These are phyloP conservation scores for Chaetorhynchus papuensis DNA, from an alignment of 2,113 vertebrate species.

Conservation along the genomic window DNA sequence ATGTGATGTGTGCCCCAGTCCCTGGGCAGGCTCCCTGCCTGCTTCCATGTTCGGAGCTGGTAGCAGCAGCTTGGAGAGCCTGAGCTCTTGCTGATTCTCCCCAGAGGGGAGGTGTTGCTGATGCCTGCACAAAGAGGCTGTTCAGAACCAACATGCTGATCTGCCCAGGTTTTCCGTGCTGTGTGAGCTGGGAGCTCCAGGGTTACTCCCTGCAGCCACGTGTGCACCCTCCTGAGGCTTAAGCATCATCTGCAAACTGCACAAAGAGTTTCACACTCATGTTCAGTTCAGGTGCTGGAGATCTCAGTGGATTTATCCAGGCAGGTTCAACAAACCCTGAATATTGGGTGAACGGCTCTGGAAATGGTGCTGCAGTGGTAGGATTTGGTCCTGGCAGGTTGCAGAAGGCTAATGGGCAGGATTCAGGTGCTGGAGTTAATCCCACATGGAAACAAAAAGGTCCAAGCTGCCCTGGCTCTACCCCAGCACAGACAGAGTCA, in stretches of 20 bases:
- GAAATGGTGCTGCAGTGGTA: neutral
- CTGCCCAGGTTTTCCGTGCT: neutral
- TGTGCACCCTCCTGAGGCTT: neutral
- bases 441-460: neutral
- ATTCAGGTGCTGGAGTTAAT: neutral
- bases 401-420: neutral
- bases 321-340: neutral
- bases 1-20: neutral
- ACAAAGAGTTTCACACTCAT: rapidly evolving
- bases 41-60: neutral
- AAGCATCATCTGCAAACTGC: neutral
- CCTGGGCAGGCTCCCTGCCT: neutral
- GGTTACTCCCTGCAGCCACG: neutral
- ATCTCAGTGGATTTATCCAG: neutral
- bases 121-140: neutral
- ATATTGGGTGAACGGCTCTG: neutral
- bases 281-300: neutral
- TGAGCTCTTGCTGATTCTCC: neutral
- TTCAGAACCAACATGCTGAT: neutral
- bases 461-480: neutral
- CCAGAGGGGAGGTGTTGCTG: neutral
- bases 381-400: neutral
- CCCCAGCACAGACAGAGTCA: neutral
- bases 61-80: neutral
- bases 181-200: neutral